phyloP scores from a whole-genome alignment of 2,797 vertebrate genomes.

The Spheniscus humboldti region DNA sequence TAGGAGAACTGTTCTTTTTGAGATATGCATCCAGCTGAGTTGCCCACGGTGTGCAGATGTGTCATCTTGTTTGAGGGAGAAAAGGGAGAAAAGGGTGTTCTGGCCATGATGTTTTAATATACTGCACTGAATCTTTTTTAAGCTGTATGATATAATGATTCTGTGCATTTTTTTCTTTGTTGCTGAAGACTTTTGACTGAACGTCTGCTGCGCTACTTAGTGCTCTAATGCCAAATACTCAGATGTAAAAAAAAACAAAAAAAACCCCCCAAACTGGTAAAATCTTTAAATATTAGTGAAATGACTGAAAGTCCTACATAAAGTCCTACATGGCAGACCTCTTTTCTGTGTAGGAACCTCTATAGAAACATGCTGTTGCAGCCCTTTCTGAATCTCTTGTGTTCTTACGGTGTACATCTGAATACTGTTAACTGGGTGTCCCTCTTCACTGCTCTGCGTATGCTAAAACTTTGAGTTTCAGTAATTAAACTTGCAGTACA shows the following conservation, averaged over 20 bases:
- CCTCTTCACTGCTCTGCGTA: neutral
- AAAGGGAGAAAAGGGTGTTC: neutral
- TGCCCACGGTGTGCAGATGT: neutral
- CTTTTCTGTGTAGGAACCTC: neutral
- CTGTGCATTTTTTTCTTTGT: neutral
- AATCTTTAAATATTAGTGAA: neutral
- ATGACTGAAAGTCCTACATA: neutral
- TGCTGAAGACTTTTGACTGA: neutral
- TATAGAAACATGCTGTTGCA: neutral
- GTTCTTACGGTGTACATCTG: neutral
- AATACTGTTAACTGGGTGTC: neutral
- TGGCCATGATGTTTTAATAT: neutral
- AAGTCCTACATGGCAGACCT: neutral
- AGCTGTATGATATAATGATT: neutral
- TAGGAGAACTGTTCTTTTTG: neutral
- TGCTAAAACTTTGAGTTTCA: constrained; percentile 63
- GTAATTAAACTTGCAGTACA: constrained; percentile 82
- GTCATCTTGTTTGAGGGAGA: neutral
- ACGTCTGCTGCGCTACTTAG: neutral
- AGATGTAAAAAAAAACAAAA: neutral
- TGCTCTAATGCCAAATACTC: neutral
- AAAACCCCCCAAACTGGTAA: neutral
- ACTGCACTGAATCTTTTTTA: neutral
- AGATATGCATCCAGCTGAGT: neutral
- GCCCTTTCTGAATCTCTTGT: neutral